These are phyloP conservation scores for Iphiclides podalirius DNA, from an alignment of 2,888 invertebrate genomes.

Conservation along the genomic window DNA sequence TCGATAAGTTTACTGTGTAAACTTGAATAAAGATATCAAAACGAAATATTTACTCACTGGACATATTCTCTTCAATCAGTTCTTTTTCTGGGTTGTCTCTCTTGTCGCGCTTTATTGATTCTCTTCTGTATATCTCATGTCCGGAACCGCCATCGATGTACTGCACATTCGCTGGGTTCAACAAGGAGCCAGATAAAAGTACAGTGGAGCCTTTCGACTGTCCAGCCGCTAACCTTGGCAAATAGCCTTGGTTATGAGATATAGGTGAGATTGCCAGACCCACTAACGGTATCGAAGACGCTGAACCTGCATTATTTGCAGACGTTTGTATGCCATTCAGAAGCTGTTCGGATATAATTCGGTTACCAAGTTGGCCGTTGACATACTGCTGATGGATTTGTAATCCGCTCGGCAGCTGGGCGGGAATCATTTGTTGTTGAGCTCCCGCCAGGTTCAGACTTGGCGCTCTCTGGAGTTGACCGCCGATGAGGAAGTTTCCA, in stretches of 20 bases:
- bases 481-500: conserved; percentile 81
- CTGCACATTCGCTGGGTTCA: conserved; percentile 82
- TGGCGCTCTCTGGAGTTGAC: conserved; percentile 82
- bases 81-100: conserved; percentile 74
- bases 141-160: conserved; percentile 77
- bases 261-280: conserved; percentile 37
- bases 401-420: conserved; percentile 69
- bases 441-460: conserved; percentile 73
- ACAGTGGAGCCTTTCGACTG: conserved; percentile 58
- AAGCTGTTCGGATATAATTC: conserved; percentile 79
- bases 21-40: too few relatives aligned
- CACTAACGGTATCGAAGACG: conserved; percentile 39
- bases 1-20: too few relatives aligned
- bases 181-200: conserved; percentile 61
- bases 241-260: conserved; percentile 40
- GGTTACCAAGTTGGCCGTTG: conserved; percentile 83
- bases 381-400: conserved; percentile 79
- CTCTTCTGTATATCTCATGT: conserved; percentile 76
- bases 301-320: conserved; percentile 27
- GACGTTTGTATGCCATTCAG: conserved; percentile 52
- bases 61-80: conserved; percentile 42
- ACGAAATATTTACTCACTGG: conserved; percentile 43
- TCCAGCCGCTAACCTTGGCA: conserved; percentile 41
- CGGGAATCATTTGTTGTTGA: conserved; percentile 67
- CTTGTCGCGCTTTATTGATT: conserved; percentile 66